These are phyloP conservation scores for Ceyx melanurus DNA, from an alignment of 2,113 vertebrate species.

Conservation along the genomic window DNA sequence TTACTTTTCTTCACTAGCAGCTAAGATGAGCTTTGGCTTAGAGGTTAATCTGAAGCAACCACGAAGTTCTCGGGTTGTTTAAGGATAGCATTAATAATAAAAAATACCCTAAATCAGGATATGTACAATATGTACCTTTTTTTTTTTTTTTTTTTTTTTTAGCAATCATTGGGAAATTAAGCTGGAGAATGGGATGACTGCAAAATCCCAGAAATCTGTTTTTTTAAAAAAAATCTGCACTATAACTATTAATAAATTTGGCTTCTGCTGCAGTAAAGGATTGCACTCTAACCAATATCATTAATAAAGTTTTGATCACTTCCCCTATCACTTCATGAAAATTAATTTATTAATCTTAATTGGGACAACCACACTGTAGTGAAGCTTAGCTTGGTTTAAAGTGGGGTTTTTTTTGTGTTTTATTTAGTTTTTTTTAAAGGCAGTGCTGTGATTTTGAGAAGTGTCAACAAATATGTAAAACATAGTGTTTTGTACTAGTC, in stretches of 20 bases:
- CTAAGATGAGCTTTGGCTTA: not conserved
- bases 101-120: not conserved
- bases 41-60: not conserved
- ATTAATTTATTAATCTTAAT: not conserved
- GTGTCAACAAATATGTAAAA: not conserved
- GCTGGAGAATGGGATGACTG: not conserved
- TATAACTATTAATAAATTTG: not conserved
- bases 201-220: not conserved
- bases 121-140: not conserved
- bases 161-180: not conserved
- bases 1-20: not conserved
- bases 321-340: not conserved
- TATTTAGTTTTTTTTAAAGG: not conserved
- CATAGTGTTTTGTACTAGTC: not conserved
- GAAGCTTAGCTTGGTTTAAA: not conserved
- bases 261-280: not conserved
- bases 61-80: conserved; percentile 3
- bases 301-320: not conserved
- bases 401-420: not conserved
- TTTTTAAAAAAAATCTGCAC: not conserved
- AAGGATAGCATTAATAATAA: not conserved
- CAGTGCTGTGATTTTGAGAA: not conserved
- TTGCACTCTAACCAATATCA: not conserved
- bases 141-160: not conserved
- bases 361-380: not conserved